These are phyloP conservation scores for Helicoverpa zea DNA, from an alignment of 1,140 invertebrate genomes.

Conservation along the genomic window DNA sequence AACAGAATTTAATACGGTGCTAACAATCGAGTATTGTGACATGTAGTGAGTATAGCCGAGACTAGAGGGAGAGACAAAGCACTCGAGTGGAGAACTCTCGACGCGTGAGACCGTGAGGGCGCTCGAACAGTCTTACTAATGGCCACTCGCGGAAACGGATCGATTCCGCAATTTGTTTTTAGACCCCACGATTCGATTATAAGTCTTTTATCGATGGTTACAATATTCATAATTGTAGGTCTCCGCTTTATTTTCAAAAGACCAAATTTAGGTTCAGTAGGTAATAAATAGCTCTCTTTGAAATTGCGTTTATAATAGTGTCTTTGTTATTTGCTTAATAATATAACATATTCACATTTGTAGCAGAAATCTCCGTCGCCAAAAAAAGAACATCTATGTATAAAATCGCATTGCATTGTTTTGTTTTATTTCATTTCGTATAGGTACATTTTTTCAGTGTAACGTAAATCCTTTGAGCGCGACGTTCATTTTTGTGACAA, in stretches of 20 bases:
- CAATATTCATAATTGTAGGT: no score
- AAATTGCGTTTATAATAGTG: no score
- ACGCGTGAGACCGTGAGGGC: slow-evolving; percentile 56
- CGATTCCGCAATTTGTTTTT: slow-evolving; percentile 51
- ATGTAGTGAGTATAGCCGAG: slow-evolving; percentile 48
- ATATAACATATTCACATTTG: no score
- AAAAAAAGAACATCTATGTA: neutral
- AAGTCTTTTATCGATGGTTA: neutral
- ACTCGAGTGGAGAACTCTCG: slow-evolving; percentile 56
- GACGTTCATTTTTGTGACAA: slow-evolving; percentile 27
- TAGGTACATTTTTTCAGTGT: slow-evolving; percentile 10
- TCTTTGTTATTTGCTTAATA: no score
- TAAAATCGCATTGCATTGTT: neutral
- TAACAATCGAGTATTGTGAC: slow-evolving; percentile 54
- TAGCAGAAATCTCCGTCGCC: no score
- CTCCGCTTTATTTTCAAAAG: neutral
- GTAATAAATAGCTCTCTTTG: no score
- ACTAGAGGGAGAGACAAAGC: slow-evolving; percentile 55
- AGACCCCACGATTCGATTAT: slow-evolving; percentile 12
- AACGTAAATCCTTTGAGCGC: slow-evolving; percentile 25
- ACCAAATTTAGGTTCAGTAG: no score
- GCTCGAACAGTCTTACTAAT: slow-evolving; percentile 60
- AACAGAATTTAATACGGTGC: slow-evolving; percentile 49
- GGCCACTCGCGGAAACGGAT: slow-evolving; percentile 56
- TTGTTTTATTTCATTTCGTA: neutral